Evolutionary conservation across 2,888 invertebrate genomes (phyloP).

Genomic region (Troilus luridus): DNA sequence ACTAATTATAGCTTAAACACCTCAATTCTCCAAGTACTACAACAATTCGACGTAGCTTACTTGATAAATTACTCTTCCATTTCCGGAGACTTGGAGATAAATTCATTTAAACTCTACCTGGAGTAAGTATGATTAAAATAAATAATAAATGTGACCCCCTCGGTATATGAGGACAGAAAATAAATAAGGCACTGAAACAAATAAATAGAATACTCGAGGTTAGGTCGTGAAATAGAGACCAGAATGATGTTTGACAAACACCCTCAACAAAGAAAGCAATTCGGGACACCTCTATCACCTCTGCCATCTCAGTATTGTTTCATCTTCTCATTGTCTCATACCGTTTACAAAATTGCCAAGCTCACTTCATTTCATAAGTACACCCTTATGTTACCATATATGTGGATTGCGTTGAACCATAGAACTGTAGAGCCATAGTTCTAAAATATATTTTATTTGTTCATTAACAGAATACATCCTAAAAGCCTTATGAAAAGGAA

Average conservation of each 20-base stretch:
- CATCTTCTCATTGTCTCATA: not conserved
- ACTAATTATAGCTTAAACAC: too few relatives aligned
- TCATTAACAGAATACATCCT: too few relatives aligned
- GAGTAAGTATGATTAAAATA: not conserved
- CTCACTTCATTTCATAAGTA: not conserved
- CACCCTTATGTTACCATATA: not conserved
- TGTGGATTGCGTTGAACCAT: not conserved
- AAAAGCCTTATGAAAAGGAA: not conserved
- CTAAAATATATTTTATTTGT: too few relatives aligned
- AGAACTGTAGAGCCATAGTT: too few relatives aligned
- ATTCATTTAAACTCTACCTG: not conserved
- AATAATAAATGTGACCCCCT: not conserved
- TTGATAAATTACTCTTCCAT: too few relatives aligned
- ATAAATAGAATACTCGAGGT: conserved; percentile 19
- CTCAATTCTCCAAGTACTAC: too few relatives aligned
- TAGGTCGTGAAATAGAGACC: not conserved
- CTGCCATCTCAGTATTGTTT: not conserved
- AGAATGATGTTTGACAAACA: not conserved
- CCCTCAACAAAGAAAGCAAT: conserved; percentile 7
- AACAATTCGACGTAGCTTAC: too few relatives aligned
- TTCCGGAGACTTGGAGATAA: not conserved
- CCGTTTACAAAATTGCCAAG: not conserved
- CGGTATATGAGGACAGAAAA: not conserved
- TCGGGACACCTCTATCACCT: not conserved
- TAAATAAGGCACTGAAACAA: conserved; percentile 11